Evolutionary conservation across 1,140 invertebrate genomes (phyloP), one percentile per base, ranked within the genome.

Genomic region (Aricia agestis): DNA sequence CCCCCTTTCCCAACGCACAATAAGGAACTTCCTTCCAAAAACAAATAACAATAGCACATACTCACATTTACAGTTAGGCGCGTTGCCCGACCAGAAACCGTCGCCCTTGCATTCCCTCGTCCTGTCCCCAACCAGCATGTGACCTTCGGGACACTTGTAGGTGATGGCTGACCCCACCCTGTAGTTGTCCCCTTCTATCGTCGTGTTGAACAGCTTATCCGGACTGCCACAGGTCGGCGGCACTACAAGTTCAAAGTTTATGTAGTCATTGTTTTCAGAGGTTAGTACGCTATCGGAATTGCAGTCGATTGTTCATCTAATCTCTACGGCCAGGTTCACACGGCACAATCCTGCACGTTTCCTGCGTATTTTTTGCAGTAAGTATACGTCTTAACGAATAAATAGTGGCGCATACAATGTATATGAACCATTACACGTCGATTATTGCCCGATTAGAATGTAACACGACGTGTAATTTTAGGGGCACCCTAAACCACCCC

Each of bases 1-100:
- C n/a, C n/a, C n/a, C n/a, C n/a, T n/a, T n/a, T n/a, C n/a, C n/a
- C n/a, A n/a, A n/a, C n/a, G n/a, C n/a, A n/a, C n/a, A n/a, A n/a
- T n/a, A n/a, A n/a, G n/a, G n/a, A n/a, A n/a, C n/a, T n/a, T n/a
- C n/a, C n/a, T n/a, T n/a, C n/a, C n/a, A n/a, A n/a, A n/a, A n/a
- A n/a, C n/a, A 45, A 45, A 45, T 45, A 45, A 45, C 4, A 45
- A 52, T 13, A 15, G 45, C 0, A 52, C 0, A 52, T 52, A 93
- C 94, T 94, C 93, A 98, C 96, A 97, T 95, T 97, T 96, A 86
- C 97, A 98, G 63, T 94, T 94, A 2, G 97, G 96, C 2, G 97
- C 93, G 1, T 84, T 78, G 13, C 95, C 96, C 66, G 94, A 95
- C 97, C 97, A 98, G 78, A 96, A 95, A 13, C 97, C 97, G 78